These are phyloP conservation scores for Blera fallax DNA, from an alignment of 2,888 invertebrate species.

Conservation along the genomic window DNA sequence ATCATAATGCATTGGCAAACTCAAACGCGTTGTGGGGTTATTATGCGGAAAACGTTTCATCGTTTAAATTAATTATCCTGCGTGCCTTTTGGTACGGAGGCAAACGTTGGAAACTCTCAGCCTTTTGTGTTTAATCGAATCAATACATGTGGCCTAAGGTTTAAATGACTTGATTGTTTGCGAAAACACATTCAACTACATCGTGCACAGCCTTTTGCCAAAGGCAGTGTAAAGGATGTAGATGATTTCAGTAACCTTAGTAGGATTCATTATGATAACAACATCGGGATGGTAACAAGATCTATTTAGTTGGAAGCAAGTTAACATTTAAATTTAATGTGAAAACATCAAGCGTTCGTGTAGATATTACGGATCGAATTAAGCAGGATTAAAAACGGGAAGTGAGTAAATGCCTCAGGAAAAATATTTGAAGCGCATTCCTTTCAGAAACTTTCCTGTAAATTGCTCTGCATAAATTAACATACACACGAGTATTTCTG, in stretches of 20 bases:
- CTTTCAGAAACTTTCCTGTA: too few species aligned
- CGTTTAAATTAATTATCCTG: slow-evolving; percentile 49
- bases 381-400: too few species aligned
- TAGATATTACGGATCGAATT: background rate
- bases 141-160: slow-evolving; percentile 11
- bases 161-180: slow-evolving; percentile 18
- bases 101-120: background rate
- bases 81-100: background rate
- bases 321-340: background rate
- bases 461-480: too few species aligned
- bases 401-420: too few species aligned
- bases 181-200: background rate
- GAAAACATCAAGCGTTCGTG: background rate
- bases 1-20: slow-evolving; percentile 44
- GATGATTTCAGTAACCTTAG: background rate
- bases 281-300: background rate
- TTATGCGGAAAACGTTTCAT: slow-evolving; percentile 37
- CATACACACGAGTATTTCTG: too few species aligned
- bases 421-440: too few species aligned
- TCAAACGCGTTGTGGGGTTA: slow-evolving; percentile 11
- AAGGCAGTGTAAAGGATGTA: background rate
- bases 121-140: slow-evolving; percentile 18
- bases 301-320: background rate
- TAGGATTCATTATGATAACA: slow-evolving; percentile 7
- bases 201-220: background rate